Base-by-base conservation (phyloP, 2,888 invertebrate genomes). In the Disparrhopalites patrizii region DNA sequence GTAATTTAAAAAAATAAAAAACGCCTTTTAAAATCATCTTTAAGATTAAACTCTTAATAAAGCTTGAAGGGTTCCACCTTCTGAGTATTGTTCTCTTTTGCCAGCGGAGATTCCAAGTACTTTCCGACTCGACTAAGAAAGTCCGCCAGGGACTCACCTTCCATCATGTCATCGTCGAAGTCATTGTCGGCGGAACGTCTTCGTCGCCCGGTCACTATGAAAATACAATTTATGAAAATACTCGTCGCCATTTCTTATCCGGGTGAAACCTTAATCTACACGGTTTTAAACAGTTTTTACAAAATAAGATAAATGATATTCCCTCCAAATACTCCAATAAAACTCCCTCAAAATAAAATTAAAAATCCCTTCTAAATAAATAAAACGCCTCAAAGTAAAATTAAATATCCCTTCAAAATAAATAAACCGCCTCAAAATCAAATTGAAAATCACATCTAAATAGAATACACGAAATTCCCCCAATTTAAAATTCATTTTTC, bases 71-170 rank as follows among this genome's bases (percentile, higher is more conserved):
- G 65, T 20, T 60, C 65, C 4, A 40, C 38, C 28, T 52, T 36
- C 30, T 51, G 33, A 15, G 50, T 38, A 7, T 38, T 25, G 23
- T 30, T 38, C 28, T 56, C 43, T 33, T 60, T 57, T 2, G 7
- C 33, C 64, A 57, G 58, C 1, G 50, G 23, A 18, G 18, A 20
- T 25, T 65, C 56, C 2, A 65, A 28, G 18, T 57, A 65, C n/a
- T 57, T 55, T n/a, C 64, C 64, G 25, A 65, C 20, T 8, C 64
- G 64, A 20, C 23, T 36, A 13, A 65, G n/a, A 10, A 65, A 50
- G 47, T 65, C 57, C 10, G 57, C 43, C 25, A 65, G 27, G 20
- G 50, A 31, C 58, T 65, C 64, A 15, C 64, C 64, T 51, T 65
- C 64, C 57, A 65, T 31, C 33, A 56, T 47, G 15, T 58, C 64